Base-by-base conservation (phyloP, 1,140 invertebrate species). In the Drosophila sturtevanti region DNA sequence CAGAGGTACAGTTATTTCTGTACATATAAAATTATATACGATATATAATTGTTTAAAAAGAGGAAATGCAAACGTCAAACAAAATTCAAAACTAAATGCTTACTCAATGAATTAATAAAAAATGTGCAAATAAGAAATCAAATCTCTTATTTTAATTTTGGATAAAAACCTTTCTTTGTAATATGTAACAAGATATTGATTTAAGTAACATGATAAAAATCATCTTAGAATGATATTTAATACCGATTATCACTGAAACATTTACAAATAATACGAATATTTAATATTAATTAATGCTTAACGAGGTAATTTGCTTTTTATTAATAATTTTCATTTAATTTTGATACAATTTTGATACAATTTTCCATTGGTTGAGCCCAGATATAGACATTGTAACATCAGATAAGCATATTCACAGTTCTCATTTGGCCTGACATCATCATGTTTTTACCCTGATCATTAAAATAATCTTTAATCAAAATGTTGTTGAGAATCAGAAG, bases 381-480 rank as follows among this genome's bases (percentile, higher is more conserved):
- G 11, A 9, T 37, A 65, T 21, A 75, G 41, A 14, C 75, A 77
- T 38, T 70, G 62, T 0, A 71, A 14, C 9, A 77, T 62, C 18
- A 70, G 41, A 35, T 76, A 77, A 10, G 66, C 58, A 68, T 77
- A 77, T 41, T 71, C 75, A 12, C 75, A 77, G 0, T 51, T 37
- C 9, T 11, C 38, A 38, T 11, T 12, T 21, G n/a, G 10, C 7
- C 0, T 59, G n/a, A 55, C 6, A 14, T 11, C 52, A 48, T 48
- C 41, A 4, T 44, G 34, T 63, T 44, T 48, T 16, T 65, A 16
- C 55, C 44, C 27, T 77, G 51, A 0, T 41, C 12, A 0, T 59
- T 73, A 0, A 76, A 12, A 14, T 76, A 77, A 10, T 60, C 58
- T 11, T 22, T 34, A 3, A 77, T 27, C 27, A 70, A 48, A 16